Evolutionary conservation across 2,113 vertebrate genomes (phyloP), one percentile per base, ranked within the genome.

Genomic region (Ifrita kowaldi): DNA sequence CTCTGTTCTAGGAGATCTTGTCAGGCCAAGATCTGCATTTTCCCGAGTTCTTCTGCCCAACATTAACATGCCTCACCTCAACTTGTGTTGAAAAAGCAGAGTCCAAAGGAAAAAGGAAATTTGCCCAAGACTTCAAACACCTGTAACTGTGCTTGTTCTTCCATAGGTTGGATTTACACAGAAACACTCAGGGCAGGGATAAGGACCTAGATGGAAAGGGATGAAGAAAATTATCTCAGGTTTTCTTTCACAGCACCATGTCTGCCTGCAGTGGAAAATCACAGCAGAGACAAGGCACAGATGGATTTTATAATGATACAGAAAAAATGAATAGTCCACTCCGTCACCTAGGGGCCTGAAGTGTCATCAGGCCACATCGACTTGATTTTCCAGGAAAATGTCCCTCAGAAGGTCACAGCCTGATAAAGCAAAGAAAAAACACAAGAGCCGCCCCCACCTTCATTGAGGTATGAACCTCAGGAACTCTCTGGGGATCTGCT

Each of bases 391-490:
- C 39, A 50, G 70, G 79, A 83, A 79, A 76, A 79, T 9, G 8
- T 47, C 39, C 39, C 30, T 85, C 16, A 47, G 33, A 85, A 82
- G 16, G 56, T 68, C 82, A 71, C 39, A 87, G 33, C 7, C 37
- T 78, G 39, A 71, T 30, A 53, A 89, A 89, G 20, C 1, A 3
- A 81, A 71, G 35, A 42, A 56, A 52, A 55, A 76, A 50, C 5
- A 9, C 22, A 33, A 70, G 41, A 70, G 22, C 37, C 21, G 1
- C 8, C 55, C 8, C 42, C 5, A 3, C 32, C 55, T 70, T 59
- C 56, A 35, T 2, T 55, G 18, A 3, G 0, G 28, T 49, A 44
- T 0, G 0, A 82, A 87, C 13, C 7, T 22, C 24, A n/a, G 42
- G 17, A 50, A 6, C 21, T 57, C 28, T 14, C 32, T 55, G 37